Base-by-base conservation (phyloP, 2,113 vertebrate species). In the Ammodramus savannarum region DNA sequence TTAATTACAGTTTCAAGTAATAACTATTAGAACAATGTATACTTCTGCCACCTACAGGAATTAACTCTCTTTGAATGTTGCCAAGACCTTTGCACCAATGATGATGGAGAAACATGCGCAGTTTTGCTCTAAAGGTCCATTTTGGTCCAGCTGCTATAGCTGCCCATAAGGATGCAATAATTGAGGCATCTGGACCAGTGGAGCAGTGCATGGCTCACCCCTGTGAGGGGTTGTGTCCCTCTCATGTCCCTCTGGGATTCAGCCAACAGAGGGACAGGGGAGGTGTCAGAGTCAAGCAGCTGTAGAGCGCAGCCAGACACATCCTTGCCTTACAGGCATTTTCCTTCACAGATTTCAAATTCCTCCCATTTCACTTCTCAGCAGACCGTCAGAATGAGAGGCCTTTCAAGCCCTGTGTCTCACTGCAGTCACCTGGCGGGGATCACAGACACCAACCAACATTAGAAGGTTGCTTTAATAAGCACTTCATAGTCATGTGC, bases 381-480 rank as follows among this genome's bases (percentile, higher is more conserved):
- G 26, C 14, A 51, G n/a, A 61, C 27, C 16, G 77, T 44, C 7
- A 8, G 36, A 68, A 55, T 7, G 8, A 72, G 62, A 88, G 13
- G 27, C 5, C 7, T 80, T 61, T 67, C 44, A 79, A 82, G 20
- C 18, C 31, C 1, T 1, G 13, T 52, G 43, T 72, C 29, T 75
- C 5, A 0, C 26, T 48, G 14, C 54, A 20, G 23, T 80, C 41
- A 38, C 34, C 61, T 5, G 1, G 23, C 25, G 51, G 41, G 41
- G 34, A 29, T 23, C 27, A 46, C 9, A 51, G 36, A 4, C 31
- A 82, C 2, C 44, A 57, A 1, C 1, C 48, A 57, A 1, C 1
- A 1, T 61, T 27, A 68, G 36, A 75, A 63, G 1, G 23, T 13
- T 65, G 26, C 7, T 79, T 83, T 83, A n/a, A 12, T 44, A n/a